phyloP scores from a whole-genome alignment of 2,888 invertebrate genomes.

The Saturnia pavonia region DNA sequence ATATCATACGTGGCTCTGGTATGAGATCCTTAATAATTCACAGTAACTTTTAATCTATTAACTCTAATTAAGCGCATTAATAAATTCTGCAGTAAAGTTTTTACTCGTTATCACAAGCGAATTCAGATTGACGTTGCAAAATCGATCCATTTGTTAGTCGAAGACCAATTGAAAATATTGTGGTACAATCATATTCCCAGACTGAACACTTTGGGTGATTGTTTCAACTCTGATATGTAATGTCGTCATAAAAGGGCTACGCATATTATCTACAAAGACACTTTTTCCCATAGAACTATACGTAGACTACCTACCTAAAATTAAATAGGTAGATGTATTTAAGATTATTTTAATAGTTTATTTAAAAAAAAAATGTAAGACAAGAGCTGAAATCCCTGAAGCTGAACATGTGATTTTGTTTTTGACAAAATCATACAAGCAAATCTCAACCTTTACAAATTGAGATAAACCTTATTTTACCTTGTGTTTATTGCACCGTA shows the following conservation, averaged over 20 bases:
- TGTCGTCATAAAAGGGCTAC: not conserved
- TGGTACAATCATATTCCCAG: not conserved
- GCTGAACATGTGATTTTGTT: conserved; percentile 5
- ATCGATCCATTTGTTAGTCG: not conserved
- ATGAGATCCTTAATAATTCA: too few relatives aligned
- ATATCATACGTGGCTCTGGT: too few relatives aligned
- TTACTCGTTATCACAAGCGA: too few relatives aligned
- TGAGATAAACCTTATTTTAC: conserved; percentile 1
- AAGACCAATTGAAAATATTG: too few relatives aligned
- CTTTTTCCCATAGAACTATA: not conserved
- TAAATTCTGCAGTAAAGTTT: too few relatives aligned
- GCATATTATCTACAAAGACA: too few relatives aligned
- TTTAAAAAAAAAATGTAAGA: not conserved
- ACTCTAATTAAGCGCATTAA: too few relatives aligned
- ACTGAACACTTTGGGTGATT: not conserved
- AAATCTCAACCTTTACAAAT: not conserved
- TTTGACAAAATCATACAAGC: not conserved
- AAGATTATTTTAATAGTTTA: not conserved
- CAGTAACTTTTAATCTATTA: too few relatives aligned
- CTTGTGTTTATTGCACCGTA: not conserved
- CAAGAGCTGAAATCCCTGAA: not conserved
- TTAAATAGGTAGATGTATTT: not conserved
- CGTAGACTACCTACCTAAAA: not conserved
- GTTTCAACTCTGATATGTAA: not conserved
- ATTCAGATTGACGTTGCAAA: not conserved